Base-by-base conservation (phyloP, 2,888 invertebrate species). In the Microplitis deprimator region DNA sequence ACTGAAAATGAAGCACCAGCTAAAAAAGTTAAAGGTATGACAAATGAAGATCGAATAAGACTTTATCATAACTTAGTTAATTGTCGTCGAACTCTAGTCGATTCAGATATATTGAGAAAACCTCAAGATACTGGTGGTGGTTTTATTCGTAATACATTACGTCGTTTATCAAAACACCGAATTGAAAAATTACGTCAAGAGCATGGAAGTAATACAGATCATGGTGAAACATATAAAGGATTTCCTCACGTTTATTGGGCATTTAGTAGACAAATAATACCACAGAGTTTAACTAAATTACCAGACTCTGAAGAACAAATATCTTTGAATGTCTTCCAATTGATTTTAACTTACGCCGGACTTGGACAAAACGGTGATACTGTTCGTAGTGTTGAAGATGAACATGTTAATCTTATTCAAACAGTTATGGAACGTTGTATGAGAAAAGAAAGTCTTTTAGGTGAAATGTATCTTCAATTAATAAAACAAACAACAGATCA, bases 401-500 rank as follows among this genome's bases (percentile, higher is more conserved):
- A 97, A 89, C 96, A 97, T 84, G 95, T 97, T 6, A 94, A 95
- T 79, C 92, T 98, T 38, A 95, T 98, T 75, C 98, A 98, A 90
- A 94, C 94, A 1, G 93, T 98, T 82, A 93, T 98, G 91, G 97
- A 97, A 86, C 94, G 96, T 78, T 97, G 97, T 85, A 94, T 98
- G 94, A 93, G 97, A 84, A 97, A 96, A 87, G 97, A 97, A 86
- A 93, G 95, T 70, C 91, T 97, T 70, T 91, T 97, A 5, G 96
- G 96, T 86, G 98, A 98, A 90, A 91, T 97, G 77, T 98, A 97
- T 89, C 92, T 98, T 83, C 97, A 98, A 88, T 92, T 98, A 62
- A 95, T 98, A 78, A 98, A 98, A 89, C 96, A 96, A 91, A 98
- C 98, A 0, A 98, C 97, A 0, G 96, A 96, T 85, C 96, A 96